Percentiles rank a stretch among this genome's conserved stretches.
Evolutionary conservation across 2,888 invertebrate genomes (phyloP).

Genomic region (Diachrysia chrysitis): DNA sequence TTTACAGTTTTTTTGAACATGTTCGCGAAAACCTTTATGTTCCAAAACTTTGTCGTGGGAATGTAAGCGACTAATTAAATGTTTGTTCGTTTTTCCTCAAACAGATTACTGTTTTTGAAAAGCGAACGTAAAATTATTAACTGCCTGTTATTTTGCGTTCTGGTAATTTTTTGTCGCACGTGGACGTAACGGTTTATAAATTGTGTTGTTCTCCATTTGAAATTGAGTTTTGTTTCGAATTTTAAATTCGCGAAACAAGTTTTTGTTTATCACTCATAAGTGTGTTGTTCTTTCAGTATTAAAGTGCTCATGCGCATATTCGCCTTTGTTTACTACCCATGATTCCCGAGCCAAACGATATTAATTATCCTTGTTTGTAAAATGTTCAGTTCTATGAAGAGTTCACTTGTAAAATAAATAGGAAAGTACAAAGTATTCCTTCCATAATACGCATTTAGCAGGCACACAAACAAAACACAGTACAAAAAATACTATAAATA

Average conservation of each 20-base stretch:
- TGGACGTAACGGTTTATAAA: slow-evolving; percentile 28
- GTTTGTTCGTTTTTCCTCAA: slow-evolving; percentile 23
- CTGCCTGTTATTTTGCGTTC: slow-evolving; percentile 30
- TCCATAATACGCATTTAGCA: slow-evolving; percentile 6
- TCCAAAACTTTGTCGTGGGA: slow-evolving; percentile 39
- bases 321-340: neutral
- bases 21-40: slow-evolving; percentile 26
- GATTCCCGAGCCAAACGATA: neutral
- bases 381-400: slow-evolving; percentile 14
- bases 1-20: slow-evolving; percentile 26
- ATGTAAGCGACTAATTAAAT: slow-evolving; percentile 22
- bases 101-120: slow-evolving; percentile 35
- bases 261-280: too few relatives aligned
- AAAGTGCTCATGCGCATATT: neutral
- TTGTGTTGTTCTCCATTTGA: slow-evolving; percentile 43
- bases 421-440: neutral
- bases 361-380: slow-evolving; percentile 13
- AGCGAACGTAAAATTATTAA: slow-evolving; percentile 37
- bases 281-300: too few relatives aligned
- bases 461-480: too few relatives aligned
- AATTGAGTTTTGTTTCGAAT: slow-evolving; percentile 21
- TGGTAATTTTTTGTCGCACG: slow-evolving; percentile 33
- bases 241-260: slow-evolving; percentile 23
- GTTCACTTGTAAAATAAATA: slow-evolving; percentile 12
- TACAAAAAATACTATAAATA: too few relatives aligned